Evolutionary conservation across 2,113 vertebrate genomes (phyloP).

Genomic region (Hydropotes inermis): DNA sequence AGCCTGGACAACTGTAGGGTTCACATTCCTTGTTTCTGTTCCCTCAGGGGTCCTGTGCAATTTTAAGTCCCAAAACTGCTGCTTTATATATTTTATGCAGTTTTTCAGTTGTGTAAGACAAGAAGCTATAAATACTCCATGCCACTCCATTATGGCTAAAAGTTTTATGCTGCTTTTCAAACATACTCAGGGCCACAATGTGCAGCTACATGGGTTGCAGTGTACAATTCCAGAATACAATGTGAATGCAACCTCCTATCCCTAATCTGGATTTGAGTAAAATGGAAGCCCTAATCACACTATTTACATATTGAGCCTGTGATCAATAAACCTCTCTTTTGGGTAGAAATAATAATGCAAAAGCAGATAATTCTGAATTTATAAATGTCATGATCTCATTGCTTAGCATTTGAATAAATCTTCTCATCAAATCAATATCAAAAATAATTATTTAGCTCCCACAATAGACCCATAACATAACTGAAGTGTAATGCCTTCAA

Average conservation of each 20-base stretch:
- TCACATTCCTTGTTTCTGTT: not conserved
- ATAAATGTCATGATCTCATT: not conserved
- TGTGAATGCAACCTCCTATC: not conserved
- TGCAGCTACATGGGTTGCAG: not conserved
- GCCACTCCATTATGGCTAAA: not conserved
- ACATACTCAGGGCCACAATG: not conserved
- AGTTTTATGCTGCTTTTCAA: not conserved
- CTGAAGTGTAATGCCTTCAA: not conserved
- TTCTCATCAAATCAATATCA: slow-evolving; percentile 1
- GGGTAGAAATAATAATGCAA: not conserved
- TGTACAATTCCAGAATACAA: not conserved
- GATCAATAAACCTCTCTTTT: not conserved
- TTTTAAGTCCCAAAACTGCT: not conserved
- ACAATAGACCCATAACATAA: not conserved
- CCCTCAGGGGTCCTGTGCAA: not conserved
- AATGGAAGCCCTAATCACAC: not conserved
- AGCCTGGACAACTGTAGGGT: not conserved
- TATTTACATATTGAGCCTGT: not conserved
- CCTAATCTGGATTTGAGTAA: not conserved
- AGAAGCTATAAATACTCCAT: not conserved
- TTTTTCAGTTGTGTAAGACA: slow-evolving; percentile 3
- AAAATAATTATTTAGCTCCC: not conserved
- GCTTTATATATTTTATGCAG: slow-evolving; percentile 34
- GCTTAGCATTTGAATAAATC: not conserved
- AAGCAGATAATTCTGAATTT: not conserved